Conservation (phyloP, 2,797 vertebrate species). For the Capromys pilorides region DNA sequence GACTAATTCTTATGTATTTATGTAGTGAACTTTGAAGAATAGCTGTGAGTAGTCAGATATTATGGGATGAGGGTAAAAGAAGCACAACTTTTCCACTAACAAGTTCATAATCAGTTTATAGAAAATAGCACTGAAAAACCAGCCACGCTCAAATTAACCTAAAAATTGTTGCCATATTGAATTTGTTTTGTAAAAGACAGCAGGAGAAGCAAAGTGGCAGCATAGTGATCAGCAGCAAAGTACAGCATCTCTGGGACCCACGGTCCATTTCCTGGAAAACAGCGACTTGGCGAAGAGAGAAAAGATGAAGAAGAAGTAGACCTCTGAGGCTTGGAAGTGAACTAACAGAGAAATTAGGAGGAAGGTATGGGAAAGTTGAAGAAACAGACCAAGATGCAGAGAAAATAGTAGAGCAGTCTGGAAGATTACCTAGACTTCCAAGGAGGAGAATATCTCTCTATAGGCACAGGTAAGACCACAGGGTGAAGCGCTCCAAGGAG, state of each 20-base stretch:
- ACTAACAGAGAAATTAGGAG: background rate
- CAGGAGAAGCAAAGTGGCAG: background rate
- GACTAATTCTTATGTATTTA: background rate
- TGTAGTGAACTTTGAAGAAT: background rate
- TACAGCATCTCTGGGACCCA: background rate
- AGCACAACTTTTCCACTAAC: background rate
- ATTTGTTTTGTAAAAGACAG: background rate
- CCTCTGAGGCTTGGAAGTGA: background rate
- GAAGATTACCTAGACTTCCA: background rate
- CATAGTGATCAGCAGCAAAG: background rate
- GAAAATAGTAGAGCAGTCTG: background rate
- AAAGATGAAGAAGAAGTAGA: background rate
- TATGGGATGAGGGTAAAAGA: background rate
- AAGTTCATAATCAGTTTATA: constrained; percentile 2
- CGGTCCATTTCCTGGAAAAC: background rate
- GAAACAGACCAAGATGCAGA: background rate
- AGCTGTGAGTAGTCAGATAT: background rate
- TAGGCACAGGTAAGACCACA: background rate
- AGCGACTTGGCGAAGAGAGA: background rate
- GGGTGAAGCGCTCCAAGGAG: background rate
- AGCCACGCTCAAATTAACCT: background rate
- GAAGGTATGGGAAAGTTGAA: background rate
- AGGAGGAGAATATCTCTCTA: background rate
- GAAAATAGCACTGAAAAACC: background rate
- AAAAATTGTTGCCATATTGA: background rate